A percentile compares a stretch with the other conserved stretches of the same genome.
Conservation (phyloP, 2,888 invertebrate species). For the Pocota personata region DNA sequence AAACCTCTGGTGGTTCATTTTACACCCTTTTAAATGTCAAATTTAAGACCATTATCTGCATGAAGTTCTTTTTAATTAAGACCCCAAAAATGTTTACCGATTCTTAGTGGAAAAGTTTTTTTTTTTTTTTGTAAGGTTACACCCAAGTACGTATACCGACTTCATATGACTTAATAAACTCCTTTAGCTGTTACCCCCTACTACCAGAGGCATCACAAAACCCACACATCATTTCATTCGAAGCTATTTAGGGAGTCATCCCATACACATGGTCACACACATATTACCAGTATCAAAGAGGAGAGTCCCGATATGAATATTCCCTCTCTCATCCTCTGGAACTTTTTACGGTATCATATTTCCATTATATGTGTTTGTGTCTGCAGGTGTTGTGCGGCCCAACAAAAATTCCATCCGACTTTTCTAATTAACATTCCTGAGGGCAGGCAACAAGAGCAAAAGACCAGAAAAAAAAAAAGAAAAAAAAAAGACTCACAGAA, state of each 20-base stretch:
- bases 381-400: conserved; percentile 69
- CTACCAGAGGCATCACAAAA: neutral
- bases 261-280: conserved; percentile 25
- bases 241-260: conserved; percentile 50
- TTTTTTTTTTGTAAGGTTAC: neutral
- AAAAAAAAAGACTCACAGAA: conserved; percentile 42
- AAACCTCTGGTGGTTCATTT: conserved; percentile 11
- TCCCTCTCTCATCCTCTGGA: neutral
- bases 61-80: conserved; percentile 25
- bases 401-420: conserved; percentile 68
- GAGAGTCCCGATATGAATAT: conserved; percentile 34
- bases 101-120: neutral
- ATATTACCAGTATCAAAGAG: conserved; percentile 3
- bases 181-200: conserved; percentile 4
- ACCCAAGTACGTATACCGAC: neutral
- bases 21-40: conserved; percentile 30
- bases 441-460: conserved; percentile 35
- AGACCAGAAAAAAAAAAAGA: conserved; percentile 16
- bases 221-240: conserved; percentile 43
- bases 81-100: neutral
- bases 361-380: conserved; percentile 67
- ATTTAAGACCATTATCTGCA: conserved; percentile 26
- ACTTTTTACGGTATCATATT: conserved; percentile 52
- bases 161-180: conserved; percentile 64
- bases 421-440: conserved; percentile 72